Base-by-base conservation (phyloP, 1,140 invertebrate genomes). In the Myzus persicae region DNA sequence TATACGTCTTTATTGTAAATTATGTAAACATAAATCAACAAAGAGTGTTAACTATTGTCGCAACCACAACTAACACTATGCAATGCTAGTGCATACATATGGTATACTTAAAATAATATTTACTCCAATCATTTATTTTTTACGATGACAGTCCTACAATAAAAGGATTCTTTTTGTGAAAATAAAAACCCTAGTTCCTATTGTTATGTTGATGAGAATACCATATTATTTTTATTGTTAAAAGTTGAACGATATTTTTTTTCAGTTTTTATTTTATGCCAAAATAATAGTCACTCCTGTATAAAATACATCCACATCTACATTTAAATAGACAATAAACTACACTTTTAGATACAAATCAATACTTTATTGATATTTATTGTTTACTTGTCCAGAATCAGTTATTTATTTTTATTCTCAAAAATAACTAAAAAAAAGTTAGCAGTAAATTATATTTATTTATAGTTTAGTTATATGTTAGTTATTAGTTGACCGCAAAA, bases 181-280 rank as follows among this genome's bases (percentile, higher is more conserved):
- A 42, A 87, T n/a, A 87, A 87, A 87, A 46, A 87, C 26, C 31
- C 24, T 46, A 87, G 85, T n/a, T n/a, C 2, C 44, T 20, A 87
- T 87, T 87, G 85, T 87, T 87, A 87, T 46, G 85, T n/a, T 87
- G 40, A 87, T 87, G 42, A 87, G 31, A n/a, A 31, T 85, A 85
- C 82, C 82, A 31, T 85, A 85, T 85, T 85, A 85, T 42, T 42
- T 85, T 26, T 42, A 85, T 85, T 42, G 40, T 42, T 42, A 85
- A 85, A 85, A 85, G 38, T 85, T 85, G 82, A 42, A 85, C 82
- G 40, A 42, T 85, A 40, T 85, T 85, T 42, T 85, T 84, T 84
- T 40, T 84, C 40, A 44, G 38, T 26, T 42, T 40, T 67, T 67
- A 67, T 67, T 67, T 67, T 67, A 67, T 67, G 9, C 59, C 59